Conservation (phyloP, 2,888 invertebrate species). For the Drosophila stalkeri region DNA sequence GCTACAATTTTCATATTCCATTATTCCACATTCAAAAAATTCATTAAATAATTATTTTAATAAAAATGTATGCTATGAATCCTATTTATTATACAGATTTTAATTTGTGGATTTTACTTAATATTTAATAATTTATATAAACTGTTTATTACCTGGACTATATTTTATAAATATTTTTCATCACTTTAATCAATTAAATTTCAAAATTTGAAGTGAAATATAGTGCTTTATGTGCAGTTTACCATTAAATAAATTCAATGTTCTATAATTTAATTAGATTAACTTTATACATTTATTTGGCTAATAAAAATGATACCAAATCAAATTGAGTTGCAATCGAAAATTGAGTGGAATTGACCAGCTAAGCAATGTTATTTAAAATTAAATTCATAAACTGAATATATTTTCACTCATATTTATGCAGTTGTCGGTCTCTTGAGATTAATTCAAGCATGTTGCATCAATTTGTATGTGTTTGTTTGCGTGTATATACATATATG, state of each 20-base stretch:
- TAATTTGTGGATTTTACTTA: not conserved
- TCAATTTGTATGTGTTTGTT: not conserved
- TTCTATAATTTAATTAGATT: not conserved
- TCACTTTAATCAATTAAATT: not conserved
- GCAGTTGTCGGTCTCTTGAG: conserved; percentile 25
- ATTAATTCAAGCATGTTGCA: conserved; percentile 23
- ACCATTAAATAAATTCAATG: not conserved
- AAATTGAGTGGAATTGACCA: not conserved
- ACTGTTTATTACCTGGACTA: not conserved
- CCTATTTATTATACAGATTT: not conserved
- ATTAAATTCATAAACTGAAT: conserved; percentile 11
- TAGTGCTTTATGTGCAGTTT: not conserved
- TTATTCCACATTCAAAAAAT: not conserved
- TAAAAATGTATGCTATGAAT: not conserved
- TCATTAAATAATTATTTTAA: not conserved
- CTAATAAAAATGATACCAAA: not conserved
- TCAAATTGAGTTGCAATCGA: not conserved
- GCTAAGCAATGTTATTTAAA: not conserved
- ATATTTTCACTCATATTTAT: conserved; percentile 18
- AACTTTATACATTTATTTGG: not conserved
- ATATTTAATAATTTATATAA: not conserved
- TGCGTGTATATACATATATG: not conserved
- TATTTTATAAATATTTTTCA: not conserved
- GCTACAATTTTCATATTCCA: not conserved
- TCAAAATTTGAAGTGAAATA: not conserved